Conservation (phyloP, 2,797 vertebrate genomes). For the Hyperoplus lanceolatus region DNA sequence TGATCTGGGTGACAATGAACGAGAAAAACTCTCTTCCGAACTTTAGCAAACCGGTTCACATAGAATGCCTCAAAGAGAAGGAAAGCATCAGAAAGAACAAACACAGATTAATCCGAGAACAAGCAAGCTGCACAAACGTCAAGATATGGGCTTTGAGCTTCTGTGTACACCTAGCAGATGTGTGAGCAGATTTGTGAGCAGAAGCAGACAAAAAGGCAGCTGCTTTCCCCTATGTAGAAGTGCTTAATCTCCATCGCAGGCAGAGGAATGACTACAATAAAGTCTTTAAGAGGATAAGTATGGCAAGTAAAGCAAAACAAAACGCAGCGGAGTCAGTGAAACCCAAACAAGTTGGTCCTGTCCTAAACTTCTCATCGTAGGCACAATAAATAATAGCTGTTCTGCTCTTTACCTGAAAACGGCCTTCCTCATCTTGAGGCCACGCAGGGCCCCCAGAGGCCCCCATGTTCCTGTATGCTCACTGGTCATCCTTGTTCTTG, state of each 20-base stretch:
- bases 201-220: constrained; percentile 36
- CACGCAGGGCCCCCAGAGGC: constrained; percentile 28
- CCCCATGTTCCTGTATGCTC: constrained; percentile 53
- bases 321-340: not conserved
- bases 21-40: constrained; percentile 18
- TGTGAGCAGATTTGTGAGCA: constrained; percentile 37
- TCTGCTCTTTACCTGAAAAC: constrained; percentile 80
- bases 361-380: no score
- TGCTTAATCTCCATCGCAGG: constrained; percentile 46
- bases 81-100: not conserved
- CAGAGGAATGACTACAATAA: constrained; percentile 27
- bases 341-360: constrained; percentile 11
- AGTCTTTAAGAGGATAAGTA: constrained; percentile 56
- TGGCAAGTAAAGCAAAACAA: constrained; percentile 40
- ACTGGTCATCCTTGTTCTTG: constrained; percentile 75
- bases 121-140: not conserved
- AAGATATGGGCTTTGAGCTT: constrained; percentile 1
- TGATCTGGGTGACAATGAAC: constrained; percentile 43
- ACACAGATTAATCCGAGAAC: constrained; percentile 4
- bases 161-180: not conserved
- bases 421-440: constrained; percentile 79
- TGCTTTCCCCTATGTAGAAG: constrained; percentile 36
- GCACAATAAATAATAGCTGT: not conserved
- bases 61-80: not conserved
- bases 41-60: not conserved